A percentile compares a stretch with the other conserved stretches of the same genome.
phyloP scores from a whole-genome alignment of 2,113 vertebrate species.

The Cebidichthys violaceus region DNA sequence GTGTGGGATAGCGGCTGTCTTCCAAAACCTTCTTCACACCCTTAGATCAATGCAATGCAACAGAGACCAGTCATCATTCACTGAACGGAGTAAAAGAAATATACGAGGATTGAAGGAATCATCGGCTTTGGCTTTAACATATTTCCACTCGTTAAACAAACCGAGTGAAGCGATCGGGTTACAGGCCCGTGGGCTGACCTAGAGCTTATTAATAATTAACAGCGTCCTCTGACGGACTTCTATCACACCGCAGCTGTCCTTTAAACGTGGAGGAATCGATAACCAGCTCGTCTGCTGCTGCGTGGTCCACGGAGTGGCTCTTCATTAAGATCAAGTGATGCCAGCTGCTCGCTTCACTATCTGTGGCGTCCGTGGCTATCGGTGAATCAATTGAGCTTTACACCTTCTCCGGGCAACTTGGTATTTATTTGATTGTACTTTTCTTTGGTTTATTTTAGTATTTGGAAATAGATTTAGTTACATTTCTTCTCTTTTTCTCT shows the following conservation, averaged over 20 bases:
- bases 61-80: not conserved
- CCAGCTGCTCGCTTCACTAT: not conserved
- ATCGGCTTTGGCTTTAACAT: not conserved
- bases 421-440: no score
- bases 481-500: not conserved
- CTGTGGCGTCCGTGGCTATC: not conserved
- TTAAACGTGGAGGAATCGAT: constrained; percentile 10
- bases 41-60: not conserved
- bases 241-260: not conserved
- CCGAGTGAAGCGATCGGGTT: not conserved
- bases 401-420: not conserved
- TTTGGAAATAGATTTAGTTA: not conserved
- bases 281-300: not conserved
- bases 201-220: constrained; percentile 23
- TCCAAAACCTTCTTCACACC: not conserved
- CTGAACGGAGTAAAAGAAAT: not conserved
- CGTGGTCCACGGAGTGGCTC: not conserved
- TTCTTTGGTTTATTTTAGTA: not conserved
- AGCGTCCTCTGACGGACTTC: constrained; percentile 9
- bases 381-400: not conserved
- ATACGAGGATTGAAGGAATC: not conserved
- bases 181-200: not conserved
- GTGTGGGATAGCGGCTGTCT: not conserved
- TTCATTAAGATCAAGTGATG: constrained; percentile 1
- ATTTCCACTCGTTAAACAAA: constrained; percentile 1